phyloP scores from a whole-genome alignment of 2,888 invertebrate species.

The Tenthredo amoena region DNA sequence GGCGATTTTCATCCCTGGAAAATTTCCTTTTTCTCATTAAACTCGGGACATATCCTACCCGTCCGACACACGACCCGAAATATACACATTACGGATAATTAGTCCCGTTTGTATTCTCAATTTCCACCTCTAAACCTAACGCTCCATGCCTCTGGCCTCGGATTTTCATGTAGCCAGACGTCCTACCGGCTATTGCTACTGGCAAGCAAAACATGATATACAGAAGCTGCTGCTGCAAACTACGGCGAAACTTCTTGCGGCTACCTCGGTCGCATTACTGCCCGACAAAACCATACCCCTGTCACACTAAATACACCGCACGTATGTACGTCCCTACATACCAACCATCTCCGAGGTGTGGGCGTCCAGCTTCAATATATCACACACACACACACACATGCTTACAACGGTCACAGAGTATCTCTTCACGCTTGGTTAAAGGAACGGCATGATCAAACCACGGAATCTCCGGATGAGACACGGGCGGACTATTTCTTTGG shows the following conservation, averaged over 20 bases:
- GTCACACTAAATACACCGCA: slow-evolving; percentile 68
- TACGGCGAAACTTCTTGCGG: slow-evolving; percentile 67
- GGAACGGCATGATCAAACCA: neutral
- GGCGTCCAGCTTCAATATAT: slow-evolving; percentile 21
- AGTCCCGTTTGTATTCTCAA: neutral
- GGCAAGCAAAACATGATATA: slow-evolving; percentile 63
- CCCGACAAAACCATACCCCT: slow-evolving; percentile 68
- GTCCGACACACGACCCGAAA: neutral
- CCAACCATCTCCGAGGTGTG: neutral
- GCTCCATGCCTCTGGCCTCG: neutral
- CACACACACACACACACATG: neutral
- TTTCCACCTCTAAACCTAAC: neutral
- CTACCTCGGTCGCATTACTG: slow-evolving; percentile 70
- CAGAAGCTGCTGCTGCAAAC: slow-evolving; percentile 54
- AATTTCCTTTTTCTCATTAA: neutral
- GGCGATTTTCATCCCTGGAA: neutral
- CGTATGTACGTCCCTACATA: slow-evolving; percentile 17
- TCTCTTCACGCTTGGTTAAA: neutral
- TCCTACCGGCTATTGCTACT: neutral
- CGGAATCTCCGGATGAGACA: no score
- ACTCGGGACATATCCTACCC: neutral
- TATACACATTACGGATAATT: slow-evolving; percentile 13
- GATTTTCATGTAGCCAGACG: neutral
- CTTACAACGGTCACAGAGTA: neutral
- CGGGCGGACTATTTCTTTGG: neutral